These are phyloP conservation scores for Cheilosia scutellata DNA, from an alignment of 2,888 invertebrate species.

Conservation along the genomic window DNA sequence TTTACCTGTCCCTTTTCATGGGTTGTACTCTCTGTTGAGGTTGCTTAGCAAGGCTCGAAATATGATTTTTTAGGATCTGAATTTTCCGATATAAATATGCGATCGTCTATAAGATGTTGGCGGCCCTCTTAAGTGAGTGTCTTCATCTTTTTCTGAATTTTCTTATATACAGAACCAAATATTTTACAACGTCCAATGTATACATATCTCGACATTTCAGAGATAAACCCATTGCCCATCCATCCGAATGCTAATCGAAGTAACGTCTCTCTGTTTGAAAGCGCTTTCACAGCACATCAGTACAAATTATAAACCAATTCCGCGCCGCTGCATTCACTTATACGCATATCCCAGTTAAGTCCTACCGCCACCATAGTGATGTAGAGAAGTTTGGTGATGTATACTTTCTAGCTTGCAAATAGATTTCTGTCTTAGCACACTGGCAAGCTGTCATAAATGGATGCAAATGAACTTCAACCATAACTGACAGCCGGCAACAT, in stretches of 20 bases:
- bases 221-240: not conserved
- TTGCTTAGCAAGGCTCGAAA: no score
- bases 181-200: not conserved
- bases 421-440: slow-evolving; percentile 4
- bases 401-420: slow-evolving; percentile 34
- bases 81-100: no score
- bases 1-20: no score
- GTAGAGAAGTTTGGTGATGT: not conserved
- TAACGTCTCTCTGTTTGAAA: not conserved
- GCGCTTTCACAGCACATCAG: not conserved
- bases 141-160: no score
- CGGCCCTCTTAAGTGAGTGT: no score
- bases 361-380: not conserved
- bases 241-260: not conserved
- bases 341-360: not conserved
- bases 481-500: slow-evolving; percentile 37
- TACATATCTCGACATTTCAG: not conserved
- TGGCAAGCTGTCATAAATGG: slow-evolving; percentile 36
- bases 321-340: not conserved
- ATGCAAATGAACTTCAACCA: slow-evolving; percentile 47
- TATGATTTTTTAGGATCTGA: no score
- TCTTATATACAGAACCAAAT: no score
- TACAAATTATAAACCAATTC: not conserved
- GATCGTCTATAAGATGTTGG: no score
- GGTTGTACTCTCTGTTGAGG: no score